Evolutionary conservation across 23 tunicate species (phyloP).

Genomic region (Ascidia mentula): DNA sequence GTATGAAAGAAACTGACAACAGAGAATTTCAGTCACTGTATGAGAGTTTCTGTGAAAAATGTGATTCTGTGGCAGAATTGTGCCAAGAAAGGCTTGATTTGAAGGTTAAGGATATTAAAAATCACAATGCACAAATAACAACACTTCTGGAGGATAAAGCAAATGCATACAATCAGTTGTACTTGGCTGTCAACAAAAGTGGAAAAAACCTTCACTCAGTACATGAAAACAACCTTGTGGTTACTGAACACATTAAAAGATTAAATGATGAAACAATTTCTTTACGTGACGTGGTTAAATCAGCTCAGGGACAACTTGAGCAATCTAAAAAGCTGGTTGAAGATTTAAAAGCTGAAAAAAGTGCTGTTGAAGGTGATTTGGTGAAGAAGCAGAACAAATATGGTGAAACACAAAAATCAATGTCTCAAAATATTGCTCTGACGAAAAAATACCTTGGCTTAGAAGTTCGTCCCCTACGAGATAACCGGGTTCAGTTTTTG

Average conservation of each 20-base stretch:
- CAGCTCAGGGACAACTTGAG: not conserved
- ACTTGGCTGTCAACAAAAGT: not conserved
- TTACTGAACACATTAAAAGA: not conserved
- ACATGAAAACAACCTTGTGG: not conserved
- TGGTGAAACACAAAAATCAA: not conserved
- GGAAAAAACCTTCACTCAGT: not conserved
- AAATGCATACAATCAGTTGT: not conserved
- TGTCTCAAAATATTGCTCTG: not conserved
- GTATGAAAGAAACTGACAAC: too few relatives aligned
- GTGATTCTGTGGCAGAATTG: not conserved
- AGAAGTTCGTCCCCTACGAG: constrained; percentile 38
- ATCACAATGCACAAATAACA: not conserved
- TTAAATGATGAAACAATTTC: not conserved
- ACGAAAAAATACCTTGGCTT: constrained; percentile 45
- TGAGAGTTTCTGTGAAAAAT: not conserved
- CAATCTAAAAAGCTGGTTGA: not conserved
- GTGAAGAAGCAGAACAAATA: not conserved
- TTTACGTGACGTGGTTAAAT: not conserved
- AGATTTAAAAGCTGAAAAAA: not conserved
- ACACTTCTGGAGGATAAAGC: not conserved
- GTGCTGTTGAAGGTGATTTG: not conserved
- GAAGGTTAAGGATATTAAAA: not conserved
- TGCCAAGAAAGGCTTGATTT: not conserved
- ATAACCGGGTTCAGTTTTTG: constrained; percentile 57
- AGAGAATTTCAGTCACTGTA: not conserved